These are phyloP conservation scores for Hermaeophaga mercurialis DNA, from an alignment of 2,888 invertebrate species.

Conservation along the genomic window DNA sequence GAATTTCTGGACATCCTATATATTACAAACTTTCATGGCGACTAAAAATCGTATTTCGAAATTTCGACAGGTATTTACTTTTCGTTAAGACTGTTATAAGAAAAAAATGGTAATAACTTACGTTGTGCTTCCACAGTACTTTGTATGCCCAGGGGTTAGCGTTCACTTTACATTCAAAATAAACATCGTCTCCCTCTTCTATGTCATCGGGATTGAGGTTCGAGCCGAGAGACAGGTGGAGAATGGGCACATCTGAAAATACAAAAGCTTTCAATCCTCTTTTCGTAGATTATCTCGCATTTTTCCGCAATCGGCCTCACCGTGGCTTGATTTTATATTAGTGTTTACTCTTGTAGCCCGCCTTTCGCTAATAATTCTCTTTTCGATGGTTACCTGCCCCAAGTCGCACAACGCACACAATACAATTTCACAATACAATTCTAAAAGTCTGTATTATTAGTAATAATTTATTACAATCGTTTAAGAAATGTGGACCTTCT, in stretches of 20 bases:
- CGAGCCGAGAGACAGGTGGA: constrained; percentile 72
- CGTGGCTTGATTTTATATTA: constrained; percentile 49
- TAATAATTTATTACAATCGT: no score
- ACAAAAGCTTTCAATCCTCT: constrained; percentile 49
- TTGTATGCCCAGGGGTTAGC: constrained; percentile 80
- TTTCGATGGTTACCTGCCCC: not conserved
- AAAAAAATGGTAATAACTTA: constrained; percentile 60
- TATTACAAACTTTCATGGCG: no score
- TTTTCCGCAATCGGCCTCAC: constrained; percentile 38
- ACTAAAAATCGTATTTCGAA: no score
- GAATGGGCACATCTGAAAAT: constrained; percentile 70
- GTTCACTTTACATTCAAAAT: constrained; percentile 79
- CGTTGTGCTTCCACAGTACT: constrained; percentile 81
- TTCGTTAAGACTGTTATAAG: not conserved
- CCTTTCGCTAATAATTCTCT: constrained; percentile 3
- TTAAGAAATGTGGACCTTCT: no score
- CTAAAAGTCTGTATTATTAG: no score
- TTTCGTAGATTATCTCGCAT: constrained; percentile 39
- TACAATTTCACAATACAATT: no score
- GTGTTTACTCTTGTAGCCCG: constrained; percentile 44
- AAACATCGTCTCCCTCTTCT: constrained; percentile 80
- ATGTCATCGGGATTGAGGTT: constrained; percentile 80
- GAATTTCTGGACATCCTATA: no score
- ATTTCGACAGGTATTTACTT: no score
- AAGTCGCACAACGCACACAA: no score